A percentile compares a stretch with the other conserved stretches of the same genome.
phyloP scores from a whole-genome alignment of 2,888 invertebrate genomes.

The Anaspis maculata region DNA sequence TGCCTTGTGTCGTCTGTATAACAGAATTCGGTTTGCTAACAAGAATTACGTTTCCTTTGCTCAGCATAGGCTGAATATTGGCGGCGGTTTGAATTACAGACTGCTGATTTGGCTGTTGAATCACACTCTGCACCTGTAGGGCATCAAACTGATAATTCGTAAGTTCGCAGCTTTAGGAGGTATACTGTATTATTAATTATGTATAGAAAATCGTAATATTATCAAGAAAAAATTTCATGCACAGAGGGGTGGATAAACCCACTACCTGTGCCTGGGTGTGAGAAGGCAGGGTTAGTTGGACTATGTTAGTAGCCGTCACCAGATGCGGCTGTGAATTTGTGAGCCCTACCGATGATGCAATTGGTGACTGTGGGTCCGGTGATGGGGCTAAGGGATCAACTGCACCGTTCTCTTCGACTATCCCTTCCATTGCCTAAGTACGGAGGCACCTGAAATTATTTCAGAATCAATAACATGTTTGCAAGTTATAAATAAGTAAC shows the following conservation, averaged over 20 bases:
- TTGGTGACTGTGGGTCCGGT: conserved; percentile 47
- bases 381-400: conserved; percentile 51
- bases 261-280: conserved; percentile 57
- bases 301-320: conserved; percentile 64
- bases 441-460: conserved; percentile 35
- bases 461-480: too few relatives aligned
- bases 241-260: conserved; percentile 25
- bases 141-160: background rate
- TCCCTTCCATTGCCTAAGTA: conserved; percentile 72
- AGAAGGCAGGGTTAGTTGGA: conserved; percentile 71
- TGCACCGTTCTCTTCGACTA: conserved; percentile 85
- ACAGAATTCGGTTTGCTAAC: conserved; percentile 87
- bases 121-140: conserved; percentile 82
- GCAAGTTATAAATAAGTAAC: too few relatives aligned
- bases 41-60: conserved; percentile 83
- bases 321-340: conserved; percentile 46
- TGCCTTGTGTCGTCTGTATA: conserved; percentile 85
- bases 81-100: conserved; percentile 92
- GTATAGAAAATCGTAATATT: too few relatives aligned
- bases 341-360: conserved; percentile 50
- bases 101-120: conserved; percentile 89
- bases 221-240: conserved; percentile 23
- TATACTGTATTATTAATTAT: too few relatives aligned
- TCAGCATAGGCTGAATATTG: conserved; percentile 72
- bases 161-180: too few relatives aligned